A percentile compares a stretch with the other conserved stretches of the same genome.
phyloP scores from a whole-genome alignment of 1,140 invertebrate species.

The Pogonomyrmex barbatus region DNA sequence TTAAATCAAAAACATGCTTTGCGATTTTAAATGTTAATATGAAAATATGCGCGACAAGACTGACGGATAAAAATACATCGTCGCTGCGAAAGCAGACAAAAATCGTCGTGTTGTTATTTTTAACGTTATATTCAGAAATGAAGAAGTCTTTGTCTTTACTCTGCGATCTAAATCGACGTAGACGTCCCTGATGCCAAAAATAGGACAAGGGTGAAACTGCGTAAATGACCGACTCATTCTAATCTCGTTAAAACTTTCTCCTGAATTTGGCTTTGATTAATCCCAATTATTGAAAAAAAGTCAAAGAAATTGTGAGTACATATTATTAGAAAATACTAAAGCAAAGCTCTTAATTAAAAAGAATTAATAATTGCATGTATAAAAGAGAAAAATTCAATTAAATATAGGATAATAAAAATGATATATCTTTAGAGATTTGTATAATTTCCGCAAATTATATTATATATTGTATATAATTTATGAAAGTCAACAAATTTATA shows the following conservation, averaged over 20 bases:
- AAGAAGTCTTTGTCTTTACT: conserved; percentile 20
- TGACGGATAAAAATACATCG: neutral
- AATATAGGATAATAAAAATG: neutral
- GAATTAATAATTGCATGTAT: neutral
- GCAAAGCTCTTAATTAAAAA: neutral
- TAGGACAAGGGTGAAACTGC: conserved; percentile 66
- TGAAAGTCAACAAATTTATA: neutral
- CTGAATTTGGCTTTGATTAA: conserved; percentile 71
- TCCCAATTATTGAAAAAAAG: conserved; percentile 14
- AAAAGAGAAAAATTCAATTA: neutral
- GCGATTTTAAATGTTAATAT: neutral
- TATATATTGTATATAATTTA: conserved; percentile 3
- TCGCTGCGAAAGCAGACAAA: conserved; percentile 9
- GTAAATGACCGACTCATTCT: conserved; percentile 75
- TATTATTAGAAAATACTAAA: neutral
- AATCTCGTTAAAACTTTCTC: conserved; percentile 77
- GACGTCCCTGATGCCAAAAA: conserved; percentile 65
- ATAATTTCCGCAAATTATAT: neutral
- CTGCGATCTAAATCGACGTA: conserved; percentile 18
- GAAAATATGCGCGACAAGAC: conserved; percentile 32
- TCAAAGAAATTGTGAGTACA: neutral
- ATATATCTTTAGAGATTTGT: neutral
- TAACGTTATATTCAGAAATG: conserved; percentile 44
- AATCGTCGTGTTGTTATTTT: conserved; percentile 59
- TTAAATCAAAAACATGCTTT: neutral